A percentile compares a stretch with the other conserved stretches of the same genome.
These are phyloP conservation scores for Trididemnum nubilum DNA, from an alignment of 23 tunicate genomes.

Conservation along the genomic window DNA sequence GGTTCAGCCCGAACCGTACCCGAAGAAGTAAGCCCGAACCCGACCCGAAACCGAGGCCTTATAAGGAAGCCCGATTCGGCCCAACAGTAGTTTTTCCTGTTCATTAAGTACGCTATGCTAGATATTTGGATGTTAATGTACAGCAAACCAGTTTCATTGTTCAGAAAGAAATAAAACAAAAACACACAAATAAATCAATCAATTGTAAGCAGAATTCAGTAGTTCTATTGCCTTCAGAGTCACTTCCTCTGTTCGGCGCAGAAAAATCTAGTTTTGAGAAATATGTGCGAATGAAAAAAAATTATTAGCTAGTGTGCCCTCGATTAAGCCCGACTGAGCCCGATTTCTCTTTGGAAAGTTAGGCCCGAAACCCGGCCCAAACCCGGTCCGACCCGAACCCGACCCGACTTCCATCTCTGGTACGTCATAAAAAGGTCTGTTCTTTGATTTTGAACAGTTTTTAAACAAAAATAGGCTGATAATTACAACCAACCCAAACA, in stretches of 20 bases:
- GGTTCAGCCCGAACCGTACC: not conserved
- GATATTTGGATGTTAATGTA: not conserved
- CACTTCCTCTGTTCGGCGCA: too few species aligned
- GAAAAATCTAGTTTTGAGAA: too few species aligned
- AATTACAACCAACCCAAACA: too few species aligned
- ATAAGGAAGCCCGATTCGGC: not conserved
- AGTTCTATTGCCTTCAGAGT: not conserved
- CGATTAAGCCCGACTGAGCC: not conserved
- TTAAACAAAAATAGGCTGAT: too few species aligned
- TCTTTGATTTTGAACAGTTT: too few species aligned
- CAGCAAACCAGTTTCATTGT: not conserved
- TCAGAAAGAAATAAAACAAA: not conserved
- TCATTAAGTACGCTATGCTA: not conserved
- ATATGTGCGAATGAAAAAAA: too few species aligned
- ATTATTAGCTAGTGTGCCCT: not conserved
- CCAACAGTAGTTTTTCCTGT: constrained; percentile 1
- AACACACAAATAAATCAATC: not conserved
- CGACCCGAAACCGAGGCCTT: constrained; percentile 2
- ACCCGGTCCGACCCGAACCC: not conserved
- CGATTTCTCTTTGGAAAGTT: not conserved
- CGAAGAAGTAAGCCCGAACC: too few species aligned
- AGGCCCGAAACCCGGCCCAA: constrained; percentile 2
- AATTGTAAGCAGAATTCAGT: not conserved
- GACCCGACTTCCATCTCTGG: not conserved
- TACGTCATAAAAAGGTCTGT: too few species aligned